Percentiles rank a stretch among this genome's conserved stretches.
These are phyloP conservation scores for Tiaroga cobitis DNA, from an alignment of 2,797 vertebrate species.

Conservation along the genomic window DNA sequence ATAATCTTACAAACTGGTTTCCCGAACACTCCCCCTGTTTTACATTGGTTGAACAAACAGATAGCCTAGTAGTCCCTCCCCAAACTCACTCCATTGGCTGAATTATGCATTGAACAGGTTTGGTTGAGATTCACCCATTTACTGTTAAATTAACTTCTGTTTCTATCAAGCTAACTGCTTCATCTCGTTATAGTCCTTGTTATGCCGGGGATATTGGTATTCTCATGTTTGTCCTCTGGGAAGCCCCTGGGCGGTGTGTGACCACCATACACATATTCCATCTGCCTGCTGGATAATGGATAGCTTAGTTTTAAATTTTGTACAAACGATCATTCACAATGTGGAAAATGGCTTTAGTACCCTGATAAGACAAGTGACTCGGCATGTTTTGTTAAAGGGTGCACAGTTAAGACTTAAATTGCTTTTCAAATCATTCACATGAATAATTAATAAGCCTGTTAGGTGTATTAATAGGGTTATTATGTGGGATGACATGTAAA, in stretches of 20 bases:
- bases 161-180: not conserved
- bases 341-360: slow-evolving; percentile 13
- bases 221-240: not conserved
- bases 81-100: not conserved
- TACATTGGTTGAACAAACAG: not conserved
- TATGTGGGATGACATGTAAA: not conserved
- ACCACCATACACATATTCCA: not conserved
- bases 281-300: slow-evolving; percentile 14
- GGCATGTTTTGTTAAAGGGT: slow-evolving; percentile 23
- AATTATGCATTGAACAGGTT: not conserved
- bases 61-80: not conserved
- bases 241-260: not conserved
- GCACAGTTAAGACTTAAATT: slow-evolving; percentile 18
- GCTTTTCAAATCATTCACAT: slow-evolving; percentile 25
- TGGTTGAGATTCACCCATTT: not conserved
- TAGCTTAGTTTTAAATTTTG: not conserved
- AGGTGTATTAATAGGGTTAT: slow-evolving; percentile 7
- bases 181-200: not conserved
- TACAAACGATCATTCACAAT: not conserved
- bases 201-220: not conserved
- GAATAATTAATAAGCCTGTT: slow-evolving; percentile 3
- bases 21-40: not conserved
- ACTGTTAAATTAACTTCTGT: not conserved
- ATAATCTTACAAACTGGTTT: not conserved
- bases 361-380: slow-evolving; percentile 5